A percentile compares a stretch with the other conserved stretches of the same genome.
These are phyloP conservation scores for Chrysaora quinquecirrha DNA, from an alignment of 30 jellyfish, hydroid and myxozoan species.

Conservation along the genomic window DNA sequence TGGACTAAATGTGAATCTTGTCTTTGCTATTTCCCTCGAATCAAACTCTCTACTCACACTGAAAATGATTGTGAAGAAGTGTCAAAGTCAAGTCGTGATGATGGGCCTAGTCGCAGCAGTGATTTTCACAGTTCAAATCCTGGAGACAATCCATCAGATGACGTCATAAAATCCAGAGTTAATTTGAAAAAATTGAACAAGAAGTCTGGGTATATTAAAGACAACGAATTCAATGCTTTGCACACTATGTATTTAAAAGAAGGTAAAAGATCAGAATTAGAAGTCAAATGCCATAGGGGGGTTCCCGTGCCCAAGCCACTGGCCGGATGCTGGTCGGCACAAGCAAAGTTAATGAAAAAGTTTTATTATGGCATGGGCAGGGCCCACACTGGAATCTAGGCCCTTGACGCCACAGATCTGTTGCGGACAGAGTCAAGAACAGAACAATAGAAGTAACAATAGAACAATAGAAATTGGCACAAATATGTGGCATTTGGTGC, in stretches of 20 bases:
- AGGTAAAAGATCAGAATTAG: neutral
- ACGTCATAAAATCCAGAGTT: neutral
- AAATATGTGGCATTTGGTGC: neutral
- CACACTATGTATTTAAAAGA: neutral
- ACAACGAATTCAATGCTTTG: slow-evolving; percentile 1
- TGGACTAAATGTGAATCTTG: slow-evolving; percentile 77
- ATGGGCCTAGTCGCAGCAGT: neutral
- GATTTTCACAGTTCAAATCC: neutral
- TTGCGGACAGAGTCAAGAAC: no score
- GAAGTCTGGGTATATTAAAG: slow-evolving; percentile 35
- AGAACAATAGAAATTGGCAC: no score
- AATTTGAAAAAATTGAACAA: neutral
- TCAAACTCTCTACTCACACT: slow-evolving; percentile 32
- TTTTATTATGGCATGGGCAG: neutral
- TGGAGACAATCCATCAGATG: neutral
- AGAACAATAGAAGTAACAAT: no score
- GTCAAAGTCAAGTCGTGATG: neutral
- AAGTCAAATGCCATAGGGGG: no score
- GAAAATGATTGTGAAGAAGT: slow-evolving; percentile 4
- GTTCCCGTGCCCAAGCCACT: neutral
- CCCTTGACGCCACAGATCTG: no score
- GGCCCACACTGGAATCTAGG: neutral
- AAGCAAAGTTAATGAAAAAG: neutral
- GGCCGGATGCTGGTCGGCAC: neutral
- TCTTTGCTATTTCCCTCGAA: slow-evolving; percentile 45